Percentiles rank a stretch among this genome's conserved stretches.
Conservation (phyloP, 2,113 vertebrate genomes). For the Tragelaphus imberbis region DNA sequence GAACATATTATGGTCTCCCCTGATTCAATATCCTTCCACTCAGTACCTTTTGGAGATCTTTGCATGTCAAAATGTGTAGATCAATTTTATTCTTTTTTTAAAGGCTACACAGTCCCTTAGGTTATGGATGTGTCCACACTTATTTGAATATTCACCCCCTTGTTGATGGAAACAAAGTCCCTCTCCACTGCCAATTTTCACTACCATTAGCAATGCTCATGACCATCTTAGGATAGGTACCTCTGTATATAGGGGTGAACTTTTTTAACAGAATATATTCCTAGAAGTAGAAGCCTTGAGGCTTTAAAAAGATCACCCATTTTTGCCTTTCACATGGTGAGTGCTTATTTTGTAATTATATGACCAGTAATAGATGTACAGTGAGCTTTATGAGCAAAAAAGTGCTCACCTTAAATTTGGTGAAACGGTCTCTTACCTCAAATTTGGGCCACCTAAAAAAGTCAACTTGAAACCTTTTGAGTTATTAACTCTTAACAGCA, state of each 20-base stretch:
- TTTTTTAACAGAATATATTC: neutral
- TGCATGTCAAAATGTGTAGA: neutral
- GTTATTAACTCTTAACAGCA: neutral
- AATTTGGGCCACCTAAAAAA: neutral
- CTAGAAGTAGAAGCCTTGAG: neutral
- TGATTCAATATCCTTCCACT: neutral
- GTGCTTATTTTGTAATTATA: neutral
- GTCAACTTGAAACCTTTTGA: neutral
- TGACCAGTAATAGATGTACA: neutral
- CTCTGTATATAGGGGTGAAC: neutral
- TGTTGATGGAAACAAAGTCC: neutral
- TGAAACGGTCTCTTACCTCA: neutral
- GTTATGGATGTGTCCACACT: neutral
- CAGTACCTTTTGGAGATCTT: neutral
- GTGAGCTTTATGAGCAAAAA: neutral
- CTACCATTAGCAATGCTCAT: rapidly evolving
- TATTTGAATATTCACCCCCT: neutral
- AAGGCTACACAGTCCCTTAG: neutral
- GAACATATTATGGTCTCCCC: rapidly evolving
- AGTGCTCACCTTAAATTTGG: neutral
- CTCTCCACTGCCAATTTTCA: neutral
- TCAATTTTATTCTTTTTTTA: neutral
- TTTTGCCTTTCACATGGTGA: neutral
- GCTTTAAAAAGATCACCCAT: neutral
- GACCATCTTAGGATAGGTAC: neutral